Evolutionary conservation across 2,797 vertebrate species (phyloP), one percentile per base, ranked within the genome.

Genomic region (Chloroceryle amazona): DNA sequence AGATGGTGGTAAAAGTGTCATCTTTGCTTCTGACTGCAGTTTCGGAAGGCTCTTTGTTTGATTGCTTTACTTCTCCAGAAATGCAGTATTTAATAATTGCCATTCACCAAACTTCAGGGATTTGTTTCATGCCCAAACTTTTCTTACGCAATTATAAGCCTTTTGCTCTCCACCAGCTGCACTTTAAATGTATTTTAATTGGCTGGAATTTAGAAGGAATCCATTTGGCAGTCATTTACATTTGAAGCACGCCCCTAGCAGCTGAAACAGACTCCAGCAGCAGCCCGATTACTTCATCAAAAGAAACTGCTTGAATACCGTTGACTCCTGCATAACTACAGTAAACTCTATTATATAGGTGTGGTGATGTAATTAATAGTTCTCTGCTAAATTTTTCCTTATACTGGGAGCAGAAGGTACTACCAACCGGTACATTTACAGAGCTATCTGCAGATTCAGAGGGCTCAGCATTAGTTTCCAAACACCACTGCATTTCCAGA

Each of bases 141-240:
- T 97, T 97, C 96, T 93, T 66, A 74, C 13, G 28, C 94, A 89
- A 95, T 97, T 93, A 58, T 73, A 87, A 60, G 88, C 90, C 96
- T 96, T 94, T 95, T 95, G 96, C 88, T 98, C 91, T 92, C 91
- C 94, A 97, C 97, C 97, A 97, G 98, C 98, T 98, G 98, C 97
- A 97, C 96, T 98, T 98, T 98, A 98, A 98, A 97, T 98, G 97
- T 96, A 97, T 98, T 98, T 98, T 98, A 98, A 98, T 98, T 98
- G 94, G 90, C 97, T 97, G 98, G 98, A 98, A 98, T 98, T 86
- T 97, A 85, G 98, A 98, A 98, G 98, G 98, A 98, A 98, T 98
- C 98, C 98, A 97, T 98, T 98, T 98, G 98, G 98, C 98, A 97
- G 97, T 98, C 98, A 98, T 98, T 99, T 98, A 98, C 98, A 98